phyloP scores from a whole-genome alignment of 2,888 invertebrate species.

The Dasysyrphus tricinctus region DNA sequence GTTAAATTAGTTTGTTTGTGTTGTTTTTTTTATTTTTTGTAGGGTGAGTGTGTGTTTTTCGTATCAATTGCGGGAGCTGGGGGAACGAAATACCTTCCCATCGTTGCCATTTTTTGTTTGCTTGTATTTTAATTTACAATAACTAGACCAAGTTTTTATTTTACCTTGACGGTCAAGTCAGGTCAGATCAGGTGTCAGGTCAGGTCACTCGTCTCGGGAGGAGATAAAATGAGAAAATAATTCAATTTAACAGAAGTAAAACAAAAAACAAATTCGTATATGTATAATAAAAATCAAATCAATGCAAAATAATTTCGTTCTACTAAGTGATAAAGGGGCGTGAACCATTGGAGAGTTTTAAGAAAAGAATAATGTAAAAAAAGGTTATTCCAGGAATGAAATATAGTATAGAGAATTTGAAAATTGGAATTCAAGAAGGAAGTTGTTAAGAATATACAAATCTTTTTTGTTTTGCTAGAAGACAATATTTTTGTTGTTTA shows the following conservation, averaged over 20 bases:
- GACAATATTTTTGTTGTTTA: constrained; percentile 54
- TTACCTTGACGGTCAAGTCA: constrained; percentile 20
- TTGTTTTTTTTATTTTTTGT: constrained; percentile 21
- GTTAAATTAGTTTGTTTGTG: constrained; percentile 10
- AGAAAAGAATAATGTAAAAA: constrained; percentile 45
- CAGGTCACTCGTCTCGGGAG: constrained; percentile 26
- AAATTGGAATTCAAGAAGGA: constrained; percentile 76
- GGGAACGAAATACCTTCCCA: constrained; percentile 33
- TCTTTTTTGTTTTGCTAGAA: constrained; percentile 44
- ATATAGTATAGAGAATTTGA: constrained; percentile 73
- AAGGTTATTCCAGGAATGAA: constrained; percentile 71
- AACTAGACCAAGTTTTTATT: constrained; percentile 14
- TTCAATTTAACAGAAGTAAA: constrained; percentile 61
- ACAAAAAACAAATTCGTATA: constrained; percentile 65
- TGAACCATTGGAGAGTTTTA: constrained; percentile 64
- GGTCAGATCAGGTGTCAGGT: constrained; percentile 3
- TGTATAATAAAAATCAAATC: constrained; percentile 12
- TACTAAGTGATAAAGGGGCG: constrained; percentile 52
- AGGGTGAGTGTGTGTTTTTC: constrained; percentile 42
- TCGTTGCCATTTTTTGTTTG: constrained; percentile 29
- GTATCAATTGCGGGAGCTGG: constrained; percentile 21
- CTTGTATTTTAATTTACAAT: neutral
- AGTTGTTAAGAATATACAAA: constrained; percentile 76
- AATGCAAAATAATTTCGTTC: constrained; percentile 30
- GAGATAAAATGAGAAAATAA: constrained; percentile 26